These are phyloP conservation scores for Vanacampus margaritifer DNA, from an alignment of 2,113 vertebrate species.

Conservation along the genomic window DNA sequence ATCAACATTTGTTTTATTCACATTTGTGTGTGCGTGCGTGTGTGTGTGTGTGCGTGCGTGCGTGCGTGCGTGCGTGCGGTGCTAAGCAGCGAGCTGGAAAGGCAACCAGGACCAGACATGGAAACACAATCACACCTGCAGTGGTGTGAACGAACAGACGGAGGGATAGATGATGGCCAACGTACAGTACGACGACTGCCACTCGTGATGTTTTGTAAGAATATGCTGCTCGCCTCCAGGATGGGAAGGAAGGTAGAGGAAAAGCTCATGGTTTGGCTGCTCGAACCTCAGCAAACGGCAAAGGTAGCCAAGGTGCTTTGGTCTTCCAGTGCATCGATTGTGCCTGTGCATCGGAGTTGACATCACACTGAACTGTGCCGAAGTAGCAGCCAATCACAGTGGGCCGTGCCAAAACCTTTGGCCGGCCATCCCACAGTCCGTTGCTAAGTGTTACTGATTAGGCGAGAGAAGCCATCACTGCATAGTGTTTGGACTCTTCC, in stretches of 20 bases:
- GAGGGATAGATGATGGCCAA: constrained; percentile 41
- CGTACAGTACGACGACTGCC: constrained; percentile 53
- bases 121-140: constrained; percentile 40
- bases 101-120: constrained; percentile 10
- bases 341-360: constrained; percentile 74
- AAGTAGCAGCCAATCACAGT: constrained; percentile 72
- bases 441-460: constrained; percentile 55
- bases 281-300: constrained; percentile 36
- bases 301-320: constrained; percentile 74
- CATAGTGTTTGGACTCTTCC: constrained; percentile 29
- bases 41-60: too few relatives aligned
- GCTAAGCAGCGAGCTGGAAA: constrained; percentile 32
- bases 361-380: constrained; percentile 78
- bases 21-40: neutral
- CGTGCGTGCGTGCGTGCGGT: neutral
- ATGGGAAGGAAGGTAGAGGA: neutral
- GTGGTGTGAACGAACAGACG: constrained; percentile 61
- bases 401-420: constrained; percentile 67
- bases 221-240: constrained; percentile 17
- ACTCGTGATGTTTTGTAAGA: constrained; percentile 47
- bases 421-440: constrained; percentile 64
- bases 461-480: constrained; percentile 37
- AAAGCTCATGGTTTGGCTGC: neutral
- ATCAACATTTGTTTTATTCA: neutral
- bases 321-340: constrained; percentile 63